Percentiles rank a stretch among this genome's conserved stretches.
phyloP scores from a whole-genome alignment of 2,888 invertebrate species.

The Synergus gifuensis region DNA sequence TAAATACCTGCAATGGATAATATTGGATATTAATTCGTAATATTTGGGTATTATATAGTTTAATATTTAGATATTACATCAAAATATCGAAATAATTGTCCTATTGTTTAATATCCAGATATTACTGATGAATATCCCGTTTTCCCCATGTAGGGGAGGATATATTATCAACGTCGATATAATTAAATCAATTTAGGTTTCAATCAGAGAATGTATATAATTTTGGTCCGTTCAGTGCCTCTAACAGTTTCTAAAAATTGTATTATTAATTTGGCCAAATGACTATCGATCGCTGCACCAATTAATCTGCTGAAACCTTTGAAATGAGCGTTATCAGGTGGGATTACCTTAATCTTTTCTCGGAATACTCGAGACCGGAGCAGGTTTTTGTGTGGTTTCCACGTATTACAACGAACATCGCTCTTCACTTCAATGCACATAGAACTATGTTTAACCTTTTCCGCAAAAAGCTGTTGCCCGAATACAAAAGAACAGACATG shows the following conservation, averaged over 20 bases:
- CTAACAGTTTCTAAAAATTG: not conserved
- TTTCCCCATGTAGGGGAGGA: too few relatives aligned
- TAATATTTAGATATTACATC: too few relatives aligned
- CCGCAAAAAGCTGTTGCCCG: not conserved
- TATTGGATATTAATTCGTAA: too few relatives aligned
- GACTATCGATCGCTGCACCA: constrained; percentile 65
- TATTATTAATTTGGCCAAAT: constrained; percentile 43
- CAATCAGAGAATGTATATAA: too few relatives aligned
- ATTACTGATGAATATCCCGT: too few relatives aligned
- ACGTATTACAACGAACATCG: constrained; percentile 38
- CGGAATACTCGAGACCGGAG: constrained; percentile 48
- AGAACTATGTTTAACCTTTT: constrained; percentile 13
- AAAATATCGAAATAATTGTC: too few relatives aligned
- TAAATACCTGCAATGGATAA: too few relatives aligned
- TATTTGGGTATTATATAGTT: too few relatives aligned
- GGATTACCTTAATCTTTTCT: constrained; percentile 73
- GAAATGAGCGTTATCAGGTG: constrained; percentile 71
- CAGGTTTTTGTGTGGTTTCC: constrained; percentile 55
- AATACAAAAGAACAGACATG: not conserved
- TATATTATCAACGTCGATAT: too few relatives aligned
- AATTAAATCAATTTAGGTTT: too few relatives aligned
- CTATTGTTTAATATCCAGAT: too few relatives aligned
- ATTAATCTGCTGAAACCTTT: constrained; percentile 76
- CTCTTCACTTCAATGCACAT: not conserved
- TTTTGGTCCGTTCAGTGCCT: too few relatives aligned